Conservation (phyloP, 2,888 invertebrate species). For the Tillus elongatus region DNA sequence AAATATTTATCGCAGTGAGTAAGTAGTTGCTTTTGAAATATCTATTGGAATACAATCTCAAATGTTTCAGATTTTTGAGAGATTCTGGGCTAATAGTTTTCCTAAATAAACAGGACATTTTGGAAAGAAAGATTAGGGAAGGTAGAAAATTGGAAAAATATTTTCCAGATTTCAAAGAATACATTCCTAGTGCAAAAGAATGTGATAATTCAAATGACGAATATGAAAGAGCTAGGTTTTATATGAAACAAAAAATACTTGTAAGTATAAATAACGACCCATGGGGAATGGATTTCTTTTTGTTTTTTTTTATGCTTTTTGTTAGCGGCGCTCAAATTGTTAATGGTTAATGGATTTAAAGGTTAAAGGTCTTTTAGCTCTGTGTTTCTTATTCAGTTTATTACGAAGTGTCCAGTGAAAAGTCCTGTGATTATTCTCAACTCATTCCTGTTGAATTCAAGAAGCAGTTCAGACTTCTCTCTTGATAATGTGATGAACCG, state of each 20-base stretch:
- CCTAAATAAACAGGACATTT: constrained; percentile 72
- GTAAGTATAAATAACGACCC: constrained; percentile 45
- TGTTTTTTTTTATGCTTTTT: constrained; percentile 4
- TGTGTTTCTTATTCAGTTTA: too few species aligned
- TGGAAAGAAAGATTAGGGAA: constrained; percentile 60
- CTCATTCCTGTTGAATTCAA: too few species aligned
- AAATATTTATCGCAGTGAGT: constrained; percentile 71
- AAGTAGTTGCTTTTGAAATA: constrained; percentile 16
- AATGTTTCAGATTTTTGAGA: constrained; percentile 53
- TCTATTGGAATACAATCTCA: constrained; percentile 4
- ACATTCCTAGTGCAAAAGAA: constrained; percentile 41
- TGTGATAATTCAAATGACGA: constrained; percentile 49
- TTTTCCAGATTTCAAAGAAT: constrained; percentile 58
- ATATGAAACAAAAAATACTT: constrained; percentile 57
- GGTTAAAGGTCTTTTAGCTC: too few species aligned
- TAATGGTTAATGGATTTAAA: too few species aligned
- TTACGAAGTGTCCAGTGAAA: too few species aligned
- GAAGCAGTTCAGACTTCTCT: too few species aligned
- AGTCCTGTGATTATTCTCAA: too few species aligned
- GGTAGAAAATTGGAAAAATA: constrained; percentile 55
- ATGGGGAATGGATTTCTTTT: too few species aligned
- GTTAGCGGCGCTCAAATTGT: too few species aligned
- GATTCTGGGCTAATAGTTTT: constrained; percentile 72
- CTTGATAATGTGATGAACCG: too few species aligned
- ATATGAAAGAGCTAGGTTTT: constrained; percentile 56